Conservation (phyloP, 2,113 vertebrate genomes). For the Cygnus buccinator region DNA sequence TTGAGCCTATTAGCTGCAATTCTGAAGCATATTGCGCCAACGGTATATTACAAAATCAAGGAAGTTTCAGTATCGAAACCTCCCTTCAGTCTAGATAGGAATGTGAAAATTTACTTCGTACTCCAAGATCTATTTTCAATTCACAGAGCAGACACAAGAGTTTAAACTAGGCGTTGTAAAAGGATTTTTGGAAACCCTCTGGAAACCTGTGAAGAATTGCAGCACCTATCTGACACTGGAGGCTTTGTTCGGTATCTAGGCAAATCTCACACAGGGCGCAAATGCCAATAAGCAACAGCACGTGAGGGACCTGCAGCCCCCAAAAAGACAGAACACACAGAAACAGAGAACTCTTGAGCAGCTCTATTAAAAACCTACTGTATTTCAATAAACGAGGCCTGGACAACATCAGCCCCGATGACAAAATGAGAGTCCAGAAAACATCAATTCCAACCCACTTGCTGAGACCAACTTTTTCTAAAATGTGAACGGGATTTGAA, state of each 20-base stretch:
- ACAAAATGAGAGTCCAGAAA: neutral
- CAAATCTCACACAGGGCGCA: neutral
- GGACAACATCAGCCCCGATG: neutral
- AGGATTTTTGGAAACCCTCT: neutral
- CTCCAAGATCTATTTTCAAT: neutral
- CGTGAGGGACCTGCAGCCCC: accelerated
- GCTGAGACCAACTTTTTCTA: neutral
- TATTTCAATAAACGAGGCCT: neutral
- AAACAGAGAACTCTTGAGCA: neutral
- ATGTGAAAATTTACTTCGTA: neutral
- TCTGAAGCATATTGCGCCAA: slow-evolving; percentile 46
- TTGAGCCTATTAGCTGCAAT: slow-evolving; percentile 40
- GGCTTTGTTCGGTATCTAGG: neutral
- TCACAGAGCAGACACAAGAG: neutral
- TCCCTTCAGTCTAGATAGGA: neutral
- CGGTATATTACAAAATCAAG: slow-evolving; percentile 28
- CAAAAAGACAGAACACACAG: neutral
- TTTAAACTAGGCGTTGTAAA: slow-evolving; percentile 7
- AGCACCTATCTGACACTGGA: neutral
- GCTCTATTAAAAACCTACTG: neutral
- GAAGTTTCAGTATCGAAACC: slow-evolving; percentile 34
- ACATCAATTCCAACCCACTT: no score
- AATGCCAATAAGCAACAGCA: neutral
- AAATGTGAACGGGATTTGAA: neutral
- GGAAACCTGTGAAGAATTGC: neutral